Percentiles rank a stretch among this genome's conserved stretches.
These are phyloP conservation scores for Mystacides longicornis DNA, from an alignment of 2,888 invertebrate genomes.

Conservation along the genomic window DNA sequence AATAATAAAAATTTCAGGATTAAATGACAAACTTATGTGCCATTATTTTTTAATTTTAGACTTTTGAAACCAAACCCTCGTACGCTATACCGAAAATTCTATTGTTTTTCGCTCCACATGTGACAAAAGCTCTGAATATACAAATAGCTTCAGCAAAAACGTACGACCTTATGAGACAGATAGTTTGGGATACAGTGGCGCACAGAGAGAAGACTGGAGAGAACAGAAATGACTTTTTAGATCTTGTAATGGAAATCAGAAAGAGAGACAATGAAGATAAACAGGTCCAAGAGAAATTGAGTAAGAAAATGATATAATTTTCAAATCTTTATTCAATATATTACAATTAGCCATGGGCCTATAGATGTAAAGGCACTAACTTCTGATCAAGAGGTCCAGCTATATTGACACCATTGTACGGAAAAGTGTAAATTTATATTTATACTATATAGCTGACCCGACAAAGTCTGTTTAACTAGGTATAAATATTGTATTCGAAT, in stretches of 20 bases:
- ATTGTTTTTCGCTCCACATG: constrained; percentile 14
- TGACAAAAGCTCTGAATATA: constrained; percentile 6
- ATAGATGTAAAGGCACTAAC: too few species aligned
- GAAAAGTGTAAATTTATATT: too few species aligned
- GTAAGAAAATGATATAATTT: neutral
- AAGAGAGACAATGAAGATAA: constrained; percentile 20
- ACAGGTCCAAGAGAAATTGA: constrained; percentile 15
- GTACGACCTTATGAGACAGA: constrained; percentile 23
- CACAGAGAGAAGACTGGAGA: constrained; percentile 24
- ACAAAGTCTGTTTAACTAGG: too few species aligned
- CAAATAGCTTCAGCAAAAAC: constrained; percentile 15
- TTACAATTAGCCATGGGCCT: too few species aligned
- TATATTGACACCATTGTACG: too few species aligned
- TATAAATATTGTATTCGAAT: too few species aligned
- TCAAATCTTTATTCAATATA: too few species aligned
- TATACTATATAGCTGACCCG: too few species aligned
- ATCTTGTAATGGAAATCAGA: constrained; percentile 27
- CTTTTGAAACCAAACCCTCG: constrained; percentile 6
- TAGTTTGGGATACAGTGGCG: constrained; percentile 24
- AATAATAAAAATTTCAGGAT: neutral
- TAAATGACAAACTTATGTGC: neutral
- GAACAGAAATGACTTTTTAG: constrained; percentile 28
- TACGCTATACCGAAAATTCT: constrained; percentile 11
- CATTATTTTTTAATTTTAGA: constrained; percentile 4
- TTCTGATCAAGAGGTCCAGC: too few species aligned